A percentile compares a stretch with the other conserved stretches of the same genome.
phyloP scores from a whole-genome alignment of 2,113 vertebrate genomes.

The Pluvialis apricaria region DNA sequence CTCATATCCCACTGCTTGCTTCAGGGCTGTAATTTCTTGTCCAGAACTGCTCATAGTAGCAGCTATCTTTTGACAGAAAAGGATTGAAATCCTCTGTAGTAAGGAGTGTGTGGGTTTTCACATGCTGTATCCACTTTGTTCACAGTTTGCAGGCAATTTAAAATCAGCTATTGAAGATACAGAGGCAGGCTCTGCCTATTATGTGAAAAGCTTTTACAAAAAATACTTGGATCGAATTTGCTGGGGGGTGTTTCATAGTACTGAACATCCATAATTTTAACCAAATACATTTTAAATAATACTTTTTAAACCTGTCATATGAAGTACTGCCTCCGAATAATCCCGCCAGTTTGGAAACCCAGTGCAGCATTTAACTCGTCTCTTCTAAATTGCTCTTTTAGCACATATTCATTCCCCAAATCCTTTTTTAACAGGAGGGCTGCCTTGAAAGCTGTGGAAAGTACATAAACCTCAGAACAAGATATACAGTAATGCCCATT shows the following conservation, averaged over 20 bases:
- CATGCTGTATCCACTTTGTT: slow-evolving; percentile 7
- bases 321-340: neutral
- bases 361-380: neutral
- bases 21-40: neutral
- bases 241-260: neutral
- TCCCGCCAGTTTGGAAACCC: neutral
- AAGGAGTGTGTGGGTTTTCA: neutral
- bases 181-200: neutral
- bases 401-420: neutral
- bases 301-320: neutral
- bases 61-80: neutral
- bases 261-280: slow-evolving; percentile 11
- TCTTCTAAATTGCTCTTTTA: neutral
- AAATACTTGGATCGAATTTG: neutral
- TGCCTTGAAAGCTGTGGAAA: neutral
- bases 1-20: neutral
- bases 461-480: neutral
- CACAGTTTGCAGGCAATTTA: slow-evolving; percentile 19
- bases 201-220: neutral
- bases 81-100: neutral
- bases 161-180: neutral
- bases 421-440: neutral
- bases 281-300: neutral
- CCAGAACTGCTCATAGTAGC: neutral
- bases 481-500: neutral